Base-by-base conservation (phyloP, 2,888 invertebrate species). In the Cryptocephalus primarius region DNA sequence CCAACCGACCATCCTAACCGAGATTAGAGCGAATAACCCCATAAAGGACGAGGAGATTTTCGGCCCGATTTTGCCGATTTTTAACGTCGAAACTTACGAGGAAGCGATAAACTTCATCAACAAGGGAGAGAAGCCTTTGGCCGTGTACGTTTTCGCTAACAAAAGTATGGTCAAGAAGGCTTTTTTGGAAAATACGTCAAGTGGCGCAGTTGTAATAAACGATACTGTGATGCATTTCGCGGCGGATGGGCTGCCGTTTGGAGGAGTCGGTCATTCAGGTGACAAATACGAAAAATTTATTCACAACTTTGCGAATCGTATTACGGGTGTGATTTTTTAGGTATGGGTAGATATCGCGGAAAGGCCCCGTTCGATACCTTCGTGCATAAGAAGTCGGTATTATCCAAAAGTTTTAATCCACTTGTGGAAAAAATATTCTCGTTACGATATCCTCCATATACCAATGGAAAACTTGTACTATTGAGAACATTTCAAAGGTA, bases 31-130 rank as follows among this genome's bases (percentile, higher is more conserved):
- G 0, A 74, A 75, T 1, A 94, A 95, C 70, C 79, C 82, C 36
- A 68, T 88, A 4, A 89, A 89, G 89, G 80, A 83, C 56, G 87
- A 95, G 57, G 97, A 99, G 77, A 93, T 99, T 58, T 99, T 99
- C 69, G 99, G 96, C 1, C 97, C 97, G 4, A 80, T 99, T 58
- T 75, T 99, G 52, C 96, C 97, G 0, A 85, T 99, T 49, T 69
- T 94, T 2, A 83, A 80, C 44, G 79, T 96, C 8, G 80, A 82
- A 48, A 83, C 83, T 67, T 83, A 87, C 9, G 84, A 84, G 48
- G 92, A 95, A 67, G 96, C 96, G 0, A 88, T 97, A 46, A 79
- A 85, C 55, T 90, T 89, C 64, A 92, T 96, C 57, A 93, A 91
- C 61, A 73, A 75, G 52, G 81, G 90, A 72, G 91, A 92, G 69